Base-by-base conservation (phyloP, 2,888 invertebrate species). In the Euphydryas editha region DNA sequence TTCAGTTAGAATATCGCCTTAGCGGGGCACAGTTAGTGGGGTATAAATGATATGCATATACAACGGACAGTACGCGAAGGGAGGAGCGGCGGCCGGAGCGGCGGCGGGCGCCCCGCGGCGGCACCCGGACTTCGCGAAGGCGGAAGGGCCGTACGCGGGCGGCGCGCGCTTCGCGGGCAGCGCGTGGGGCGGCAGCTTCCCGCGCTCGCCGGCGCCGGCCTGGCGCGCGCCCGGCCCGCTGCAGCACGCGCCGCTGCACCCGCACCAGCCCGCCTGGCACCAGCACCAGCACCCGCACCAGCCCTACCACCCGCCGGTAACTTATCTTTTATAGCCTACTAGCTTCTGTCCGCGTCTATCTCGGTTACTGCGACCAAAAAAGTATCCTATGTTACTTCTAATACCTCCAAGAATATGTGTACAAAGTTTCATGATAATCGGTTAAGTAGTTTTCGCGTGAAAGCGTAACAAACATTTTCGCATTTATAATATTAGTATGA, bases 91-190 rank as follows among this genome's bases (percentile, higher is more conserved):
- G 93, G 95, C 66, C 95, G 77, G 69, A 67, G 76, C 62, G 73
- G 72, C 73, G 56, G 81, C 79, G 73, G 95, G 95, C 59, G 95
- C 96, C 77, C 96, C 95, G 54, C 94, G 96, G 76, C 93, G 97
- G 79, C 97, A 96, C 93, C 97, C 96, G 62, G 96, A 96, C 90
- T 97, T 96, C 92, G 95, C 84, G 55, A 96, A 96, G 92, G 78
- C 76, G 42, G 96, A 96, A 81, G 93, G 72, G 4, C 74, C 73
- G 72, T 63, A 75, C 75, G 51, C 51, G 51, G 58, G 80, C 65
- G 82, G 68, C 69, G 77, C 49, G 73, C 65, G 75, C 49, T 74
- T 74, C 63, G 66, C 69, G 59, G 70, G 74, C 57, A 73, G 72
- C 71, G 80, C 81, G 36, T 85, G 87, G 87, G 81, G 77, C 70